These are phyloP conservation scores for Indri indri DNA, from an alignment of 2,113 vertebrate genomes.

Conservation along the genomic window DNA sequence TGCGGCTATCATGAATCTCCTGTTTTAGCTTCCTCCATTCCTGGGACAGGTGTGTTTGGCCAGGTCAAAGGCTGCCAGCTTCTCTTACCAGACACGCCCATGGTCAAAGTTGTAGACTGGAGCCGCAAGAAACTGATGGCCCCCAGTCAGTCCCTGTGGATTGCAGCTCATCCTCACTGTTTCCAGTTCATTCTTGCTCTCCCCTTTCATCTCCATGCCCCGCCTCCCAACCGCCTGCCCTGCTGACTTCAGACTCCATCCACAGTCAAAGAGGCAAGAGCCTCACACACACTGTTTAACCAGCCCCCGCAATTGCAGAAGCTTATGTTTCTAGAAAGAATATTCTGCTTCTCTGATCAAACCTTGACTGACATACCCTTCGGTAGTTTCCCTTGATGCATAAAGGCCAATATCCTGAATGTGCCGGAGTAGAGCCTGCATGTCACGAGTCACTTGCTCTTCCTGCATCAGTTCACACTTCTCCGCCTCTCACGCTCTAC, in stretches of 20 bases:
- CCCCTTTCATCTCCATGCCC: not conserved
- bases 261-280: not conserved
- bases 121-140: not conserved
- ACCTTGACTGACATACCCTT: not conserved
- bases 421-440: not conserved
- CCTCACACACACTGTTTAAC: not conserved
- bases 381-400: not conserved
- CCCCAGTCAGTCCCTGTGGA: not conserved
- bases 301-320: not conserved
- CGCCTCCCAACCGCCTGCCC: not conserved
- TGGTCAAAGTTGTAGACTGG: not conserved
- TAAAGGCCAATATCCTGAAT: not conserved
- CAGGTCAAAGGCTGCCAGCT: not conserved
- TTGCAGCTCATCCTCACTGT: not conserved
- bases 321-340: not conserved
- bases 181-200: not conserved
- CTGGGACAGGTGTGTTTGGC: not conserved
- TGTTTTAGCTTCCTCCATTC: not conserved
- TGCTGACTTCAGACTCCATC: not conserved
- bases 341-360: not conserved
- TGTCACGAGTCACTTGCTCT: not conserved
- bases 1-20: not conserved
- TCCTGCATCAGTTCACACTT: not conserved
- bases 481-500: not conserved
- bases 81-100: not conserved